These are phyloP conservation scores for Lepilemur septentrionalis DNA, from an alignment of 2,797 vertebrate genomes.

Conservation along the genomic window DNA sequence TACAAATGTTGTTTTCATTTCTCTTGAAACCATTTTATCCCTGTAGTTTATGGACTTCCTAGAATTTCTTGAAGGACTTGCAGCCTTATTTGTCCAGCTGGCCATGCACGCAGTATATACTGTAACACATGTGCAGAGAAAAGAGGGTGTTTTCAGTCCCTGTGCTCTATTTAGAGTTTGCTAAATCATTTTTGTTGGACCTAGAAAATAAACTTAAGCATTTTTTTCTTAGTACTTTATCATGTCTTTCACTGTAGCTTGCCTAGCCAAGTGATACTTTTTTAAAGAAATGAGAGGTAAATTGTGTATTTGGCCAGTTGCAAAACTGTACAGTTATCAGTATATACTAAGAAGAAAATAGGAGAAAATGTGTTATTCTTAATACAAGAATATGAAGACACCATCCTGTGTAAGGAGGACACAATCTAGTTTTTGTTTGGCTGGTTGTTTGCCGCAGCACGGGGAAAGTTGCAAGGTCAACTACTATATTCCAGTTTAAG, in stretches of 20 bases:
- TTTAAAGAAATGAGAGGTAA: neutral
- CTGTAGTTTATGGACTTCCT: slow-evolving; percentile 41
- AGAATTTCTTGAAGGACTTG: slow-evolving; percentile 36
- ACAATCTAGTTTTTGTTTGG: neutral
- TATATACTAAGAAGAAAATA: neutral
- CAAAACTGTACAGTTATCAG: neutral
- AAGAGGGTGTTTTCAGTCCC: slow-evolving; percentile 7
- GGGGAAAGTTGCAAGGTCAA: neutral
- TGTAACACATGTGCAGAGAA: neutral
- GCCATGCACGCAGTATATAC: neutral
- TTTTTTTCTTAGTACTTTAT: slow-evolving; percentile 1
- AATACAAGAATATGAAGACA: neutral
- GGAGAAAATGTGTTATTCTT: neutral
- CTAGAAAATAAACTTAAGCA: slow-evolving; percentile 25
- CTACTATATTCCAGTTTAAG: neutral
- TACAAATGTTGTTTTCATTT: slow-evolving; percentile 42
- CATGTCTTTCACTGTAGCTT: slow-evolving; percentile 24
- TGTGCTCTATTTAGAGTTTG: slow-evolving; percentile 21
- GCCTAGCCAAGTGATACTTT: neutral
- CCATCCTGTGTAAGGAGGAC: neutral
- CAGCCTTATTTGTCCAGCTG: neutral
- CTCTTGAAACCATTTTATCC: slow-evolving; percentile 39
- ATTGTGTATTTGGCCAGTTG: neutral
- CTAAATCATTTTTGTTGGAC: slow-evolving; percentile 49
- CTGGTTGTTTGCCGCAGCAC: neutral